Evolutionary conservation across 2,888 invertebrate genomes (phyloP), one percentile per base, ranked within the genome.

Genomic region (Branchipolynoe longqiensis): DNA sequence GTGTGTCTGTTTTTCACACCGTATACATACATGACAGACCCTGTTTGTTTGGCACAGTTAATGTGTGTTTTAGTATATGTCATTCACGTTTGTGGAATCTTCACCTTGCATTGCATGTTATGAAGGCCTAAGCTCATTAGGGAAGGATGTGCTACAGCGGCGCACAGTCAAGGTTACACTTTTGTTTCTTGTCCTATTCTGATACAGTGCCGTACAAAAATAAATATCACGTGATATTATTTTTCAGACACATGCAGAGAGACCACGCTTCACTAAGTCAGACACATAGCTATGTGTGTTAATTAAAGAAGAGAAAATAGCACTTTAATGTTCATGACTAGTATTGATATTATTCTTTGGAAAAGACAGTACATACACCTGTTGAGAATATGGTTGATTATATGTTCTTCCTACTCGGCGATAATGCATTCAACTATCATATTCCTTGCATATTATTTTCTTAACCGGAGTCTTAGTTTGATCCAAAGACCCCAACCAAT

Each of bases 191-290:
- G 1, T 78, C 3, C 48, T 48, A 41, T 48, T 48, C 33, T 22
- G 69, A 62, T 48, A 41, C 41, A 41, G 78, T 78, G 78, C 78
- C 48, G 78, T 78, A 78, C 41, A 78, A 78, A 78, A 78, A 78
- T 78, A 78, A 78, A 78, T 78, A 48, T 48, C 78, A 78, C n/a
- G n/a, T n/a, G n/a, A n/a, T n/a, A n/a, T n/a, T n/a, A n/a, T n/a
- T n/a, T n/a, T 69, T 12, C 14, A 36, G 33, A 69, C 69, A 69
- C 69, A 69, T 69, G 12, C 8, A 48, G 69, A 69, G 36, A 38
- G 18, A 33, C 69, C n/a, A n/a, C n/a, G n/a, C n/a, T n/a, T 38
- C 38, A 33, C 69, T 69, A 69, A 69, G 69, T 69, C 69, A 36
- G 33, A 33, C 22, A n/a, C 38, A 69, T 33, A 69, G 69, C 69